A percentile compares a stretch with the other conserved stretches of the same genome.
Evolutionary conservation across 1,140 invertebrate species (phyloP).

Genomic region (Trichoplusia ni): DNA sequence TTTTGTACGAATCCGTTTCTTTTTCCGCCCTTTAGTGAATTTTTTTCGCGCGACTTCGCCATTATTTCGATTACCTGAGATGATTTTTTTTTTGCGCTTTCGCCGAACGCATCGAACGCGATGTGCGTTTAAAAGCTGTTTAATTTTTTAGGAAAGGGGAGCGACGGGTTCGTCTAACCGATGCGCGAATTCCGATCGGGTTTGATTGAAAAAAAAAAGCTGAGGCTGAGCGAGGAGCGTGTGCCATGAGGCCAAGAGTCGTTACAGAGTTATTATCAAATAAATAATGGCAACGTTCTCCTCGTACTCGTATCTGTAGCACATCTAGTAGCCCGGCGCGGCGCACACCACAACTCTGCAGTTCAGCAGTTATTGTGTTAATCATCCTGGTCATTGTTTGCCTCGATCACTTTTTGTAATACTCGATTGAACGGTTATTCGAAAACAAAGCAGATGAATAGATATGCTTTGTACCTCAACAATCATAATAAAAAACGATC

Average conservation of each 20-base stretch:
- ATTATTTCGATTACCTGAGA: slow-evolving; percentile 81
- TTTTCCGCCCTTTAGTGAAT: slow-evolving; percentile 78
- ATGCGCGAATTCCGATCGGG: slow-evolving; percentile 77
- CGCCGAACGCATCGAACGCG: slow-evolving; percentile 52
- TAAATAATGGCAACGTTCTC: not conserved
- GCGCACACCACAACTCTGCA: not conserved
- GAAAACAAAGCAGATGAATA: not conserved
- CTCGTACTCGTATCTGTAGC: not conserved
- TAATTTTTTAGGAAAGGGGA: slow-evolving; percentile 77
- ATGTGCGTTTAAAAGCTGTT: slow-evolving; percentile 78
- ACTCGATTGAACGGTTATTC: not conserved
- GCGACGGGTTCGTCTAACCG: slow-evolving; percentile 70
- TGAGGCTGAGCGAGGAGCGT: slow-evolving; percentile 35
- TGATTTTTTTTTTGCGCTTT: slow-evolving; percentile 68
- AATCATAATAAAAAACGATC: not conserved
- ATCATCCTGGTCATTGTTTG: slow-evolving; percentile 14
- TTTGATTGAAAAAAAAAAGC: slow-evolving; percentile 66
- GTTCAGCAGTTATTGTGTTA: not conserved
- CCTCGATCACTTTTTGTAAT: not conserved
- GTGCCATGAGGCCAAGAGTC: slow-evolving; percentile 19
- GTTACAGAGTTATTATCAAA: slow-evolving; percentile 30
- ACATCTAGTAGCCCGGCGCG: not conserved
- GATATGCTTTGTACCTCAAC: not conserved
- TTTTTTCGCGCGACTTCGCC: slow-evolving; percentile 74
- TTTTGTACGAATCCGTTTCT: slow-evolving; percentile 78